Evolutionary conservation across 2,888 invertebrate species (phyloP), one percentile per base, ranked within the genome.

Genomic region (Apodemia hepburni): DNA sequence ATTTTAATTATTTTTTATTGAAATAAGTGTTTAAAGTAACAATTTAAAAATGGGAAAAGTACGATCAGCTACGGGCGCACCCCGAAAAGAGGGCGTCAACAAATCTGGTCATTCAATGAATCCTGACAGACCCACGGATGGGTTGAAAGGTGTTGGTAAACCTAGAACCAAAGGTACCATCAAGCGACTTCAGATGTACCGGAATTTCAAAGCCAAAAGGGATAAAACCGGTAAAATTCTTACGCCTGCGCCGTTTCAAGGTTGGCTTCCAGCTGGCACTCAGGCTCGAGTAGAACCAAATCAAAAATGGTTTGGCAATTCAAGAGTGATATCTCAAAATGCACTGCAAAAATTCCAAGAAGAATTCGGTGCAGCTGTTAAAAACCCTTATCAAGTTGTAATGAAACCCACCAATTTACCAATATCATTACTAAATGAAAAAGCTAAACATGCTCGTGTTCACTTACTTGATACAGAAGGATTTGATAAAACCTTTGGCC

Each of bases 281-380:
- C 94, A 96, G 79, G 98, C 99, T 38, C 93, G 99, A 65, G 97
- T 99, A 0, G 99, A 99, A 85, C 99, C 99, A 2, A 98, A 97
- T 72, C 97, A 98, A 75, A 98, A 97, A 81, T 99, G 99, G 99
- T 99, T 99, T 85, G 98, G 99, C 17, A 99, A 99, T 82, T 98
- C 99, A 0, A 93, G 98, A 68, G 98, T 99, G 0, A 98, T 99
- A 71, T 96, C 98, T 0, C 99, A 99, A 86, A 95, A 93, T 75
- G 95, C 97, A 0, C 79, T 97, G 38, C 97, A 97, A 82, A 97
- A 96, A 78, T 97, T 97, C 76, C 97, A 99, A 91, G 97, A 97
- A 54, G 99, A 99, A 87, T 94, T 99, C 80, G 98, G 98, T 18
- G 97, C 97, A 75, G 99, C 97, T 38, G 93, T 98, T 62, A 98